Evolutionary conservation across 2,888 invertebrate species (phyloP).

Genomic region (Orthosia gothica): DNA sequence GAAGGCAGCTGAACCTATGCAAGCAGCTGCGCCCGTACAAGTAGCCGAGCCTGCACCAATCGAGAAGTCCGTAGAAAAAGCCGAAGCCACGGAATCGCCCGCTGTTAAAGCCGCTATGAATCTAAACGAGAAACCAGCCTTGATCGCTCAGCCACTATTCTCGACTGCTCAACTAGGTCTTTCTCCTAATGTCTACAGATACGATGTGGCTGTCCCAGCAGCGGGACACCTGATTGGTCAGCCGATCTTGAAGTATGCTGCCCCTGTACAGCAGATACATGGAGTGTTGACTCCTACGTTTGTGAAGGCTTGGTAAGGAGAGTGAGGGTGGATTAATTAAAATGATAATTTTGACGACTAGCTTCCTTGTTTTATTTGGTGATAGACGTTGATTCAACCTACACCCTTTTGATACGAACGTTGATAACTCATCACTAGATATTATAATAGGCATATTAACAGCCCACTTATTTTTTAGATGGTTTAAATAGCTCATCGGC

Average conservation of each 20-base stretch:
- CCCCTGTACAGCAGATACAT: slow-evolving; percentile 45
- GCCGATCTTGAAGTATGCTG: slow-evolving; percentile 57
- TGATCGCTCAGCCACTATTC: slow-evolving; percentile 40
- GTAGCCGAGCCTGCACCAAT: slow-evolving; percentile 37
- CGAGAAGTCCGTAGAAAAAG: slow-evolving; percentile 24
- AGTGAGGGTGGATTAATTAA: slow-evolving; percentile 47
- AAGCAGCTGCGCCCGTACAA: slow-evolving; percentile 18
- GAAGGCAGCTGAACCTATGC: slow-evolving; percentile 43
- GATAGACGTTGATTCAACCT: slow-evolving; percentile 10
- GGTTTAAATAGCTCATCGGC: no score
- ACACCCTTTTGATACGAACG: slow-evolving; percentile 2
- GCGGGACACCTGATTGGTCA: slow-evolving; percentile 47
- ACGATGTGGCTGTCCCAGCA: slow-evolving; percentile 54
- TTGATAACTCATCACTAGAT: background rate
- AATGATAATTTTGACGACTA: slow-evolving; percentile 49
- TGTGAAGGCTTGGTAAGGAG: slow-evolving; percentile 61
- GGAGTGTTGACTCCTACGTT: slow-evolving; percentile 58
- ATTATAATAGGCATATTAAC: no score
- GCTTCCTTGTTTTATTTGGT: slow-evolving; percentile 55
- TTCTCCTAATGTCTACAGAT: slow-evolving; percentile 55
- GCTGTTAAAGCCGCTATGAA: slow-evolving; percentile 54
- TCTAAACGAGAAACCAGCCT: slow-evolving; percentile 52
- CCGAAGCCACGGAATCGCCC: slow-evolving; percentile 35
- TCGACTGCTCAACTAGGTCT: slow-evolving; percentile 30
- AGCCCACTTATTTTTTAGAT: no score